Percentiles rank a stretch among this genome's conserved stretches.
These are phyloP conservation scores for Pterostichus madidus DNA, from an alignment of 2,888 invertebrate genomes.

Conservation along the genomic window DNA sequence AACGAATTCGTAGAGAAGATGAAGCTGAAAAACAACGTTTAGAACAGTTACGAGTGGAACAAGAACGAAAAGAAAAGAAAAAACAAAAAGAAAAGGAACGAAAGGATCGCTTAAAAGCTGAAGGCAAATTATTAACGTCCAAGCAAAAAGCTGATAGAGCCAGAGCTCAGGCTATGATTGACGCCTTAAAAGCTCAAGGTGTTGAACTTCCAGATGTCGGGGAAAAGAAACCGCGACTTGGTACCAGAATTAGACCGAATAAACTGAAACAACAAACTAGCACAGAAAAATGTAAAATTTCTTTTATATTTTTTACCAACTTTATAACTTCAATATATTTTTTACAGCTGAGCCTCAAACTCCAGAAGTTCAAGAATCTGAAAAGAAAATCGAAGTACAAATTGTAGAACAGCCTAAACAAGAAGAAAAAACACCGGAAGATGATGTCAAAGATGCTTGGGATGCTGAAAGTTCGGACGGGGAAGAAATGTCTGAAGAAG, in stretches of 20 bases:
- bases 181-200: slow-evolving; percentile 93
- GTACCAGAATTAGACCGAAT: slow-evolving; percentile 87
- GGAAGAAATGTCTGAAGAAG: slow-evolving; percentile 78
- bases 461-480: slow-evolving; percentile 86
- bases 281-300: slow-evolving; percentile 76
- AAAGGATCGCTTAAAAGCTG: slow-evolving; percentile 95
- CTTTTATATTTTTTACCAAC: not conserved
- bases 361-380: slow-evolving; percentile 65
- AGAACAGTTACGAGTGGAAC: slow-evolving; percentile 89
- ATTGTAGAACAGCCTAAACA: slow-evolving; percentile 73
- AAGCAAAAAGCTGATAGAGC: slow-evolving; percentile 96
- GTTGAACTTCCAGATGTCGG: slow-evolving; percentile 88
- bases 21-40: slow-evolving; percentile 86
- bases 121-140: slow-evolving; percentile 95
- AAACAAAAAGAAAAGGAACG: slow-evolving; percentile 96
- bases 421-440: slow-evolving; percentile 74
- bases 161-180: slow-evolving; percentile 92
- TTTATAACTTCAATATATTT: slow-evolving; percentile 1
- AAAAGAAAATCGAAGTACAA: slow-evolving; percentile 71
- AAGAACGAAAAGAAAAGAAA: slow-evolving; percentile 92
- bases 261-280: slow-evolving; percentile 84
- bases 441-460: slow-evolving; percentile 91
- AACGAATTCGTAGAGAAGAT: slow-evolving; percentile 86
- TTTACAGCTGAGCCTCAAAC: slow-evolving; percentile 66
- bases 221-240: slow-evolving; percentile 81